Base-by-base conservation (phyloP, 2,797 vertebrate genomes). In the Ataeniobius toweri region DNA sequence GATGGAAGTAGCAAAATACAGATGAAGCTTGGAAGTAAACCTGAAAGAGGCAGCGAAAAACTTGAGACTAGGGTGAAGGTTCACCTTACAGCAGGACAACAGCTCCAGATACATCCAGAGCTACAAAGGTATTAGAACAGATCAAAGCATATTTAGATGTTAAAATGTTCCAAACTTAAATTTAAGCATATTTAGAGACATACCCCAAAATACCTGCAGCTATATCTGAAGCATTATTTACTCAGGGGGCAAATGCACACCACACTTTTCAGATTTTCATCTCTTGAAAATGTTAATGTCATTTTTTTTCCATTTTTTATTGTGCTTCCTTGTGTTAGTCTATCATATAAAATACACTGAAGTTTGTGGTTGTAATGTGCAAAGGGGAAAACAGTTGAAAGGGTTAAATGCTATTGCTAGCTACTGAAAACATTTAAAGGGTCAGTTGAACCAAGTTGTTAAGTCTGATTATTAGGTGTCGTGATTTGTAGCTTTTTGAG, bases 401-500 rank as follows among this genome's bases (percentile, higher is more conserved):
- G 24, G 24, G 24, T n/a, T 48, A 41, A 69, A 46, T 13, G 46
- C 67, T 26, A 26, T 46, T 1, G 2, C 12, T 16, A 69, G 39
- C 3, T 39, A 1, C 39, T n/a, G 1, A 14, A 26, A 69, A 48
- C 41, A 65, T 55, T 65, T 46, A 36, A 74, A 77, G 51, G 39
- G 75, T 63, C 9, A 14, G 0, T 56, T 81, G 24, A 75, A 13
- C 41, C 59, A 36, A 16, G 74, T 74, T 65, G 22, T 53, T 61
- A 1, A 73, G 56, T 73, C 8, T 67, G 36, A 41, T 67, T 67
- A 1, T 12, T 22, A 22, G 20, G 36, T 36, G 36, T 36, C 36
- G 3, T 36, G 36, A 36, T 36, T 36, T 36, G 36, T 36, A 36
- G 36, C 36, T 36, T 36, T 36, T 36, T 36, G 36, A 36, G 36